Base-by-base conservation (phyloP, 2,888 invertebrate species). In the Brenthis hecate region DNA sequence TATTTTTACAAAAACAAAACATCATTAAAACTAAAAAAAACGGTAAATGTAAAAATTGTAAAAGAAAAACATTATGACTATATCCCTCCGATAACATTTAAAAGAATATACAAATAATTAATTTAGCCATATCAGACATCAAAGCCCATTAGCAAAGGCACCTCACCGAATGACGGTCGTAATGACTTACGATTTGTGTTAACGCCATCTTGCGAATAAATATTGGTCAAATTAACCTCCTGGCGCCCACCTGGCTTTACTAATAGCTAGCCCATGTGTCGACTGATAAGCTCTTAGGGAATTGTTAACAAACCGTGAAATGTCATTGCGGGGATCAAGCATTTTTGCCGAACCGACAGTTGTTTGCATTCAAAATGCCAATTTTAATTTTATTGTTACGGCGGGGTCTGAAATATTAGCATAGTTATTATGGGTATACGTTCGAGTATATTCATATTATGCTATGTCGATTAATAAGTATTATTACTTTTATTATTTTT, bases 181-280 rank as follows among this genome's bases (percentile, higher is more conserved):
- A 88, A 89, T 89, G 86, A 84, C 81, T 81, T 78, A 83, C 85
- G 81, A 86, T 88, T 86, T 86, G 86, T 84, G 82, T 81, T 82
- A 82, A 81, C 88, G 85, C 86, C 89, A 87, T 87, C 77, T 87
- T 88, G 91, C 87, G 79, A 87, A 91, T 91, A 91, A 91, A 91
- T 89, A 91, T 89, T 88, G 88, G 83, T 79, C 88, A 86, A 91
- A 91, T 92, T 91, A 91, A 80, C 86, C 88, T 85, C 84, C 82
- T 84, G 84, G 80, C 81, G 89, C 86, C 90, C 91, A 91, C 84
- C 82, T 80, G 76, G 72, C 70, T 75, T 80, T 81, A 78, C 79
- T 79, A 76, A 78, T 81, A 81, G 76, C 76, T 77, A 74, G 68
- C 73, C 83, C 87, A 84, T 85, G 84, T 87, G 86, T 84, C 81